A percentile compares a stretch with the other conserved stretches of the same genome.
These are phyloP conservation scores for Hucho hucho DNA, from an alignment of 2,113 vertebrate species.

Conservation along the genomic window DNA sequence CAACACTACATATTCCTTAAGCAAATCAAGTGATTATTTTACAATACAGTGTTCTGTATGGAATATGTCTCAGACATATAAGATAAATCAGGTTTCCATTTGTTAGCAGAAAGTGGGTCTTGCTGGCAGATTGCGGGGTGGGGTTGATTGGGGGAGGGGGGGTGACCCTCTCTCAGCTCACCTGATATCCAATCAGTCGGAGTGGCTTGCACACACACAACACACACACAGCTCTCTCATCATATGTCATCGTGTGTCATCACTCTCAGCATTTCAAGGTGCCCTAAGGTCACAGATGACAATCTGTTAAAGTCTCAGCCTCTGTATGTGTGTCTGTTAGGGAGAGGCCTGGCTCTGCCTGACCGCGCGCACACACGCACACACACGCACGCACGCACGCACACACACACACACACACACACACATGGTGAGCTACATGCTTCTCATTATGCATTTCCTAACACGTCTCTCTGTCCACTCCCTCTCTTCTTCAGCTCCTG, in stretches of 20 bases:
- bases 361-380: not conserved
- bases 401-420: not conserved
- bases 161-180: conserved; percentile 42
- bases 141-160: conserved; percentile 31
- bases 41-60: not conserved
- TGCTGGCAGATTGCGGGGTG: not conserved
- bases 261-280: conserved; percentile 56
- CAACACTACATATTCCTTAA: not conserved
- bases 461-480: not conserved
- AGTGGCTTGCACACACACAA: conserved; percentile 10
- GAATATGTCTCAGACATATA: conserved; percentile 5
- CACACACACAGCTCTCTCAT: conserved; percentile 28
- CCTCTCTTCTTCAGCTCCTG: not conserved
- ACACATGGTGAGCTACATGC: not conserved
- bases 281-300: conserved; percentile 63
- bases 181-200: conserved; percentile 52
- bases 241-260: conserved; percentile 64
- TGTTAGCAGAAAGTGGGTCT: conserved; percentile 30
- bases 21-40: not conserved
- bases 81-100: conserved; percentile 43
- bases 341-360: not conserved
- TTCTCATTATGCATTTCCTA: conserved; percentile 1
- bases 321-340: not conserved
- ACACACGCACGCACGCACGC: not conserved
- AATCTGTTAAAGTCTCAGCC: conserved; percentile 67